These are phyloP conservation scores for Cherax quadricarinatus DNA, from an alignment of 1,140 invertebrate species.

Conservation along the genomic window DNA sequence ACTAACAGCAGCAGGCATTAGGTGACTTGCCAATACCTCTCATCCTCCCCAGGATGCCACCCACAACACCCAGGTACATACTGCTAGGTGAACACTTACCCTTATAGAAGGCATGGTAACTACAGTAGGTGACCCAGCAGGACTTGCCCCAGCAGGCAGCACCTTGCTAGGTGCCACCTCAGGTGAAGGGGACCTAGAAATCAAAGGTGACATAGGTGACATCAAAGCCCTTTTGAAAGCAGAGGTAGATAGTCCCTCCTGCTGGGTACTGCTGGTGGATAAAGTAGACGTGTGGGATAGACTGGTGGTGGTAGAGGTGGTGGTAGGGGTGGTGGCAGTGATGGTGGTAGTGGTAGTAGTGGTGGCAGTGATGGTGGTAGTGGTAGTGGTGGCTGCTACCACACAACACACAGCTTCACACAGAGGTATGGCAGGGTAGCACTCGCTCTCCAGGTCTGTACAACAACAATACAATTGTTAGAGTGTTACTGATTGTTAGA, in stretches of 20 bases:
- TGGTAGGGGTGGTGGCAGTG: neutral
- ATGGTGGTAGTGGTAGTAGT: conserved; percentile 4
- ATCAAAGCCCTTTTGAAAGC: neutral
- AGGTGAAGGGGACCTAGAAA: too few species aligned
- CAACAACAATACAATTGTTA: too few species aligned
- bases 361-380: conserved; percentile 12
- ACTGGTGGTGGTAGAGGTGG: neutral
- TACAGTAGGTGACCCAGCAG: too few species aligned
- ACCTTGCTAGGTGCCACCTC: too few species aligned
- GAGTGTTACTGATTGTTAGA: too few species aligned
- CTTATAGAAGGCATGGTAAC: too few species aligned
- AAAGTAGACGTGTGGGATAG: neutral
- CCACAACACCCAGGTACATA: too few species aligned
- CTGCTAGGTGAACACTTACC: too few species aligned
- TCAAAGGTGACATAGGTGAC: conserved; percentile 7
- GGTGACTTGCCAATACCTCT: too few species aligned
- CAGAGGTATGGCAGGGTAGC: conserved; percentile 62
- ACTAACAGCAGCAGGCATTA: too few species aligned
- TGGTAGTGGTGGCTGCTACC: neutral
- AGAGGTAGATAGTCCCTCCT: neutral
- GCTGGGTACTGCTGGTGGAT: neutral
- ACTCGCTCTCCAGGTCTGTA: conserved; percentile 61
- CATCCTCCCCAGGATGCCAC: too few species aligned
- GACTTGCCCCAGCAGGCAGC: too few species aligned
- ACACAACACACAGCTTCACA: conserved; percentile 39